A percentile compares a stretch with the other conserved stretches of the same genome.
Conservation (phyloP, 2,797 vertebrate species). For the Tapirus indicus region DNA sequence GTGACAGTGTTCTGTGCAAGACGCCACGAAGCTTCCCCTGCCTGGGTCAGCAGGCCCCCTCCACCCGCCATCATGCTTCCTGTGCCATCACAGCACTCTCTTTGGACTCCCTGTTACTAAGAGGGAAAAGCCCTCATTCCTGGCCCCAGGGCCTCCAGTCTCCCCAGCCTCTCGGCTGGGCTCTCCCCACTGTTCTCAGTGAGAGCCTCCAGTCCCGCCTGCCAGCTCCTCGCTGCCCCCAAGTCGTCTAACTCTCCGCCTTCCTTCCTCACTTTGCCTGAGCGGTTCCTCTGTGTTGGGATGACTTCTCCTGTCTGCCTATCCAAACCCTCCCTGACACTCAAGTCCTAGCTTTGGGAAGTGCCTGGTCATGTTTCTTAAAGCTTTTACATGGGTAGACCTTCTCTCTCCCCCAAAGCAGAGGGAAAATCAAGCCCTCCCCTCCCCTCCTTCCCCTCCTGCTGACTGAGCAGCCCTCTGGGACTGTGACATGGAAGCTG, state of each 20-base stretch:
- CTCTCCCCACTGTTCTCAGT: neutral
- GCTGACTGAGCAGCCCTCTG: neutral
- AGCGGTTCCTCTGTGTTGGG: rapidly evolving
- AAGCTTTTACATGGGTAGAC: neutral
- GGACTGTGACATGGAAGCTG: neutral
- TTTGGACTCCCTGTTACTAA: neutral
- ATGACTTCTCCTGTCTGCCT: neutral
- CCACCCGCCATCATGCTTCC: rapidly evolving
- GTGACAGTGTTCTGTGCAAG: neutral
- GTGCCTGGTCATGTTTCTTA: neutral
- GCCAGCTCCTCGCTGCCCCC: neutral
- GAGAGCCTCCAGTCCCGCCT: neutral
- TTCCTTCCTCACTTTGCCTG: too few relatives aligned
- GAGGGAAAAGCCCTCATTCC: neutral
- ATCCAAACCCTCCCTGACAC: neutral
- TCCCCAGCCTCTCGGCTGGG: neutral
- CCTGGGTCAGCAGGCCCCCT: neutral
- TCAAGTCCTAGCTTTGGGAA: neutral
- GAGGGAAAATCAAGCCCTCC: neutral
- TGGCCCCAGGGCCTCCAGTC: neutral
- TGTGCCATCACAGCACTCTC: too few relatives aligned
- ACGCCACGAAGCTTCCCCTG: rapidly evolving
- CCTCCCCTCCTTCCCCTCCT: too few relatives aligned
- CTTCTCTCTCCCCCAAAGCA: neutral
- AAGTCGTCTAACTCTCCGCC: rapidly evolving